A percentile compares a stretch with the other conserved stretches of the same genome.
phyloP scores from a whole-genome alignment of 2,888 invertebrate genomes.

The Hypsopygia costalis region DNA sequence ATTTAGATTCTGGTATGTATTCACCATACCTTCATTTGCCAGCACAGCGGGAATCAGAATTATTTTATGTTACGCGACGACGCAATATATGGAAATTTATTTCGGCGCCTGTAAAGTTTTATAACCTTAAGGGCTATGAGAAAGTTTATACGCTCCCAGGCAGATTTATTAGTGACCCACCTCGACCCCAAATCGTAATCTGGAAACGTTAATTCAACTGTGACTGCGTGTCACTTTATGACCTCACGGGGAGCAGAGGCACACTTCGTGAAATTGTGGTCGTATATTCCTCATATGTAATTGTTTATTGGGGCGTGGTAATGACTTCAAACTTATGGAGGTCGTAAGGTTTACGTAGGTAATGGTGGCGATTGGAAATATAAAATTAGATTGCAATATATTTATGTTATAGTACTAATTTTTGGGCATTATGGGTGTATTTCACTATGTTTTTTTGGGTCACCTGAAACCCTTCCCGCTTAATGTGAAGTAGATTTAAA shows the following conservation, averaged over 20 bases:
- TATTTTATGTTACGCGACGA: constrained; percentile 3
- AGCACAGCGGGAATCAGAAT: not conserved
- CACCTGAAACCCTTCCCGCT: no score
- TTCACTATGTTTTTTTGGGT: no score
- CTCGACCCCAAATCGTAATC: constrained; percentile 48
- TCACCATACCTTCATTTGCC: not conserved
- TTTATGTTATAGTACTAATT: no score
- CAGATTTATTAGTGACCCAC: constrained; percentile 55
- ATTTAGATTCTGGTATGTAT: not conserved
- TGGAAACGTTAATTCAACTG: constrained; percentile 52
- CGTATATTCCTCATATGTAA: constrained; percentile 3
- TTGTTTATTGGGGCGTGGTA: constrained; percentile 13
- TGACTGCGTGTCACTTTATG: constrained; percentile 52
- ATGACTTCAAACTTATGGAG: not conserved
- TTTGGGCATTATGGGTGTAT: no score
- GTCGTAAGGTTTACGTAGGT: not conserved
- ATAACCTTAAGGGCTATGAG: constrained; percentile 40
- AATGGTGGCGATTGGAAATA: no score
- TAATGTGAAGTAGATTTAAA: no score
- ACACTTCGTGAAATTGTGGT: constrained; percentile 4
- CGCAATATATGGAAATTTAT: constrained; percentile 45
- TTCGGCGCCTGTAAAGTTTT: constrained; percentile 47
- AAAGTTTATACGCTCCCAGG: constrained; percentile 35
- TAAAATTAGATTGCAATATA: no score
- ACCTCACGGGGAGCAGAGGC: constrained; percentile 21